These are phyloP conservation scores for Rhizoglyphus robini DNA, from an alignment of 1,140 invertebrate genomes.

Conservation along the genomic window DNA sequence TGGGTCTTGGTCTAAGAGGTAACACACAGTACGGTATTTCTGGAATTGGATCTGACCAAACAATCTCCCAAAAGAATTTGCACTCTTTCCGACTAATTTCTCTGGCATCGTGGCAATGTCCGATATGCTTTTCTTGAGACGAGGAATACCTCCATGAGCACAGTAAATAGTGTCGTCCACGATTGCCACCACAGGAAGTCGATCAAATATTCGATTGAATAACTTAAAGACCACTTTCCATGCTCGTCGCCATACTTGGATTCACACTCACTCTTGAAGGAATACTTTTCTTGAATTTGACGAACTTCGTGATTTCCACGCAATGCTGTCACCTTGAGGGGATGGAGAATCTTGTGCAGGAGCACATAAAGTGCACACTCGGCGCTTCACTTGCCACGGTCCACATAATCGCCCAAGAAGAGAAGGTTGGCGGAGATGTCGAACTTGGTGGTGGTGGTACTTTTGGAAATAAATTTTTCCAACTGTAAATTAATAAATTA, in stretches of 20 bases:
- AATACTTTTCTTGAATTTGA: conserved; percentile 52
- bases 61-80: conserved; percentile 54
- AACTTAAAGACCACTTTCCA: conserved; percentile 49
- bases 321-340: conserved; percentile 44
- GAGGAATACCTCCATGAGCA: too few species aligned
- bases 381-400: too few species aligned
- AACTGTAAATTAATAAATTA: too few species aligned
- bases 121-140: conserved; percentile 47
- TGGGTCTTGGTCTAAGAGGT: background rate
- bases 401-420: too few species aligned
- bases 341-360: conserved; percentile 46
- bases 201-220: conserved; percentile 54
- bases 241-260: conserved; percentile 46
- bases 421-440: too few species aligned
- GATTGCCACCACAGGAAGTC: conserved; percentile 51
- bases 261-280: conserved; percentile 51
- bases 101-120: conserved; percentile 46
- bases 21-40: background rate
- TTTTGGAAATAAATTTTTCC: too few species aligned
- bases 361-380: too few species aligned
- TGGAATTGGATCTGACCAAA: conserved; percentile 60
- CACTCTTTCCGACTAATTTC: conserved; percentile 38
- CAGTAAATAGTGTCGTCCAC: too few species aligned
- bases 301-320: conserved; percentile 52
- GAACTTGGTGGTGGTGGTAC: too few species aligned